Evolutionary conservation across 1,140 invertebrate species (phyloP), one percentile per base, ranked within the genome.

Genomic region (Zaprionus davidi): DNA sequence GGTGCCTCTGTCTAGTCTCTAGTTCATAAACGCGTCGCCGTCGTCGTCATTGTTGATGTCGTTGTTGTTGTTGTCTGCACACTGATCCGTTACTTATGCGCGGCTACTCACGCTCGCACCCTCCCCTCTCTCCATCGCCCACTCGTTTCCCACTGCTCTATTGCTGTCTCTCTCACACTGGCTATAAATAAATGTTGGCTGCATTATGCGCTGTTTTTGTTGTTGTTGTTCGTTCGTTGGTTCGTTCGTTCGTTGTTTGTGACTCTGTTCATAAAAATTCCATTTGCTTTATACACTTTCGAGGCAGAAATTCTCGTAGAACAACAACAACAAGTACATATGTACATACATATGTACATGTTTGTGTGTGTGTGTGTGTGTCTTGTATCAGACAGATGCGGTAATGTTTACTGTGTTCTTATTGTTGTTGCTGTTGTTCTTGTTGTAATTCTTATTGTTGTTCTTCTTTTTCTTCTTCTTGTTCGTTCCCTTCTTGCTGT

Each of bases 211-310:
- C 31, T 73, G 64, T 72, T 66, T 71, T 46, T 17, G n/a, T 46
- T 46, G 12, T 15, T 38, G 3, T 15, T 38, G 12, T 38, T 38
- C 11, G 13, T 38, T 38, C 5, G 12, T 38, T 38, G 5, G 12
- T 38, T 38, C 34, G 3, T 36, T 13, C 13, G 12, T 15, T 17
- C 17, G n/a, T 46, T 46, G n/a, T 46, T 76, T 70, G 71, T 77
- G 70, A 76, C 71, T 76, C 68, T 80, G 70, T 81, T 73, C 71
- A 76, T 74, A 73, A 71, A 81, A 86, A 86, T 87, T 86, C 73
- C 77, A 87, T 87, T 87, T 69, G 72, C 58, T 63, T 66, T 57
- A 70, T 58, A 60, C 79, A 57, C 53, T 34, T 34, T 53, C 57
- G 41, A 24, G 63, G 62, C 62, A 71, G 56, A 76, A 60, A 71